These are phyloP conservation scores for Galagoides demidoff DNA, from an alignment of 2,797 vertebrate genomes.

Conservation along the genomic window DNA sequence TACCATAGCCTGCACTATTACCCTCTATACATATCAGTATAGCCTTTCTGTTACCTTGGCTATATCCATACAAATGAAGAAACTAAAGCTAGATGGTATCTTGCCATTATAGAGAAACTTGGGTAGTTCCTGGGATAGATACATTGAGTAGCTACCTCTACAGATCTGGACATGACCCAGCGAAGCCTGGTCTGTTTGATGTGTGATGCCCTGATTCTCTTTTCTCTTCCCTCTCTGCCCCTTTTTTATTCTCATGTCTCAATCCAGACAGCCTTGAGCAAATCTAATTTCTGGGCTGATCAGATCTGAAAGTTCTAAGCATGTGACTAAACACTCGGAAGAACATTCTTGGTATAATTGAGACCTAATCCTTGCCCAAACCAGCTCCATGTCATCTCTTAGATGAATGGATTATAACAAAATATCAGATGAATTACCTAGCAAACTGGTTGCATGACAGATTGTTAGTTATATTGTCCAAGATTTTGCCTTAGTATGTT, in stretches of 20 bases:
- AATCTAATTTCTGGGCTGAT: neutral
- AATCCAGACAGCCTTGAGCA: neutral
- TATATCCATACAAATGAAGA: neutral
- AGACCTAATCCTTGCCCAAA: neutral
- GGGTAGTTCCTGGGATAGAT: neutral
- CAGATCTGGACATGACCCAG: neutral
- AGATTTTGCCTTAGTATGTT: neutral
- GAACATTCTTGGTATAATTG: neutral
- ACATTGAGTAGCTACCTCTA: neutral
- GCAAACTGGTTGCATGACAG: neutral
- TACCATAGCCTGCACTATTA: neutral
- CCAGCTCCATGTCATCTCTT: neutral
- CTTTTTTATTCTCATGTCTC: neutral
- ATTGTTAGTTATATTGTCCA: neutral
- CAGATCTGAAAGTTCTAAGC: neutral
- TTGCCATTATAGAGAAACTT: conserved; percentile 17
- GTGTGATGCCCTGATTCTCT: neutral
- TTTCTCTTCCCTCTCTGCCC: neutral
- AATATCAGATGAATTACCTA: neutral
- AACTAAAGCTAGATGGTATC: neutral
- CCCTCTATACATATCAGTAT: neutral
- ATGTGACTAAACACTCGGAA: neutral
- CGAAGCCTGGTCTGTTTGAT: neutral
- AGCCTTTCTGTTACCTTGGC: neutral
- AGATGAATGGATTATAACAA: neutral